Conservation (phyloP, 1,140 invertebrate species). For the Trachelipus rathkii region DNA sequence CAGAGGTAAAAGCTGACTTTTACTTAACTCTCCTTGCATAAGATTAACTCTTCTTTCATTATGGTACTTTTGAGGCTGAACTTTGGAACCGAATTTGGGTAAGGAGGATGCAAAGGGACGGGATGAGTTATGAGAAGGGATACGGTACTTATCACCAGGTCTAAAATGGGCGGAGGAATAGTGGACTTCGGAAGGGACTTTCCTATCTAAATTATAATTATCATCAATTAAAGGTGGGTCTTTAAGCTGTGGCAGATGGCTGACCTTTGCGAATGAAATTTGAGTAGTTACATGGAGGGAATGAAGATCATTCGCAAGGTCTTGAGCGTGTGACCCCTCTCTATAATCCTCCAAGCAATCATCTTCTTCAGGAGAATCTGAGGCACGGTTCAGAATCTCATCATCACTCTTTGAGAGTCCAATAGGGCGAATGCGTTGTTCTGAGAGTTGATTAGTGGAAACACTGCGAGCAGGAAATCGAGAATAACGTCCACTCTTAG, state of each 20-base stretch:
- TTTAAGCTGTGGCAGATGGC: not conserved
- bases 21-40: slow-evolving; percentile 1
- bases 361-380: slow-evolving; percentile 44
- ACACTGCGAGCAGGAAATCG: slow-evolving; percentile 31
- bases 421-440: slow-evolving; percentile 39
- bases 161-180: slow-evolving; percentile 7
- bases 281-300: slow-evolving; percentile 49
- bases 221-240: not conserved
- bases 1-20: not conserved
- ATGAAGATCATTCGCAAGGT: slow-evolving; percentile 52
- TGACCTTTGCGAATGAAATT: not conserved
- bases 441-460: slow-evolving; percentile 41
- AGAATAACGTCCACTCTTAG: slow-evolving; percentile 30
- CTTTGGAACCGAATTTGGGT: not conserved
- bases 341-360: slow-evolving; percentile 42
- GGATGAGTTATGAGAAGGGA: not conserved
- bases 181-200: not conserved
- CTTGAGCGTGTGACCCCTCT: slow-evolving; percentile 38
- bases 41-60: slow-evolving; percentile 5
- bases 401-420: slow-evolving; percentile 45
- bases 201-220: not conserved
- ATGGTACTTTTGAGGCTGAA: not conserved
- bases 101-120: slow-evolving; percentile 4
- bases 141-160: not conserved
- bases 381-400: slow-evolving; percentile 43